phyloP scores from a whole-genome alignment of 2,797 vertebrate species.

The Sandelia bainsii region DNA sequence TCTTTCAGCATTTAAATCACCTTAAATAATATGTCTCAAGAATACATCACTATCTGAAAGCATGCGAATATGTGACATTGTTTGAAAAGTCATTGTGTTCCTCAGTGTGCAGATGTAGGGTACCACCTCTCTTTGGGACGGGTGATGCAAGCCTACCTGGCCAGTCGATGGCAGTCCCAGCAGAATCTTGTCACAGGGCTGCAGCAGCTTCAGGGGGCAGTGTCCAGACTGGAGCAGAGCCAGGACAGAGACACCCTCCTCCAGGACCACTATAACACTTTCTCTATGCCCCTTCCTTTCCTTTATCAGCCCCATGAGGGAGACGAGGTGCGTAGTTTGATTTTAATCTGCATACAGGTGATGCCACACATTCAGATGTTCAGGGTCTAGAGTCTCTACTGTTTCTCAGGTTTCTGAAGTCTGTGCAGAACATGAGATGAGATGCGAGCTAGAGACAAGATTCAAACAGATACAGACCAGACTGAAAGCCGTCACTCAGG shows the following conservation, averaged over 20 bases:
- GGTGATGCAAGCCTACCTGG: slow-evolving; percentile 84
- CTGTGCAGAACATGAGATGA: slow-evolving; percentile 82
- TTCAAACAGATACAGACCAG: slow-evolving; percentile 87
- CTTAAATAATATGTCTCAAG: not conserved
- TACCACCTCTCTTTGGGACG: slow-evolving; percentile 88
- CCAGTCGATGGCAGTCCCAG: slow-evolving; percentile 79
- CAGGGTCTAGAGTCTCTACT: not conserved
- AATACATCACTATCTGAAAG: not conserved
- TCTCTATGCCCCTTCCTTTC: slow-evolving; percentile 87
- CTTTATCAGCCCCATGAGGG: slow-evolving; percentile 90
- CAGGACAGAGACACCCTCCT: slow-evolving; percentile 87
- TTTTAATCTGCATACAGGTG: not conserved
- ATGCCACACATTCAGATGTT: not conserved
- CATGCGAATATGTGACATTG: not conserved
- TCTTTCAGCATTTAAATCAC: no score
- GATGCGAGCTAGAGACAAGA: slow-evolving; percentile 86
- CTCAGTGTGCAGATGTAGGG: slow-evolving; percentile 88
- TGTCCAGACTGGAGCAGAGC: slow-evolving; percentile 84
- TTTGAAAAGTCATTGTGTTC: slow-evolving; percentile 3
- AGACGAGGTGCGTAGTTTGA: slow-evolving; percentile 84
- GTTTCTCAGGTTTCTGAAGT: slow-evolving; percentile 86
- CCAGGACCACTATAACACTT: slow-evolving; percentile 84
- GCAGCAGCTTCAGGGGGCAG: slow-evolving; percentile 80
- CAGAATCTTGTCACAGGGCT: slow-evolving; percentile 83
- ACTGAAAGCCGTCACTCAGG: slow-evolving; percentile 80